phyloP scores from a whole-genome alignment of 2,888 invertebrate genomes.

The Eudemis profundana region DNA sequence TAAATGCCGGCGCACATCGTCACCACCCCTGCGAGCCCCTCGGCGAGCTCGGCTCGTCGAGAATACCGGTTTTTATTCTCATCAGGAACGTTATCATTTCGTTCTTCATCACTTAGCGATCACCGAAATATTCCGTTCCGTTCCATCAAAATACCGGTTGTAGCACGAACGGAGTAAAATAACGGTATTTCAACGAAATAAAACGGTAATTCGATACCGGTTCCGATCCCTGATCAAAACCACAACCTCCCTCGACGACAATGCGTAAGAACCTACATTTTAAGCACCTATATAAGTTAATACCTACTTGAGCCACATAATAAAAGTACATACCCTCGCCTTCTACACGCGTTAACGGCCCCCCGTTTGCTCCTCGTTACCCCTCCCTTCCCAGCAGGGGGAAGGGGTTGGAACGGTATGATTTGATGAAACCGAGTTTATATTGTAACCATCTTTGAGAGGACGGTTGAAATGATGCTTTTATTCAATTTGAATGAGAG shows the following conservation, averaged over 20 bases:
- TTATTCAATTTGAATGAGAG: neutral
- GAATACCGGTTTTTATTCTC: too few relatives aligned
- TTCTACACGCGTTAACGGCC: constrained; percentile 49
- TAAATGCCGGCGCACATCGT: too few relatives aligned
- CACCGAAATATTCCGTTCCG: too few relatives aligned
- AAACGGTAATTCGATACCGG: too few relatives aligned
- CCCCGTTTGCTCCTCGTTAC: constrained; percentile 74
- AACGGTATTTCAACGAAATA: too few relatives aligned
- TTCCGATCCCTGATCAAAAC: too few relatives aligned
- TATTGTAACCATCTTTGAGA: constrained; percentile 8
- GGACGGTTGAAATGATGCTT: neutral
- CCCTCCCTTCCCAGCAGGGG: constrained; percentile 58
- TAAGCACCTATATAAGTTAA: constrained; percentile 34
- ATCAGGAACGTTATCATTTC: too few relatives aligned
- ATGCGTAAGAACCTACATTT: constrained; percentile 23
- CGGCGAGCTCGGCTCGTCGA: too few relatives aligned
- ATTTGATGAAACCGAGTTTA: neutral
- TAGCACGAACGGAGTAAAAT: too few relatives aligned
- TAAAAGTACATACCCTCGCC: constrained; percentile 51
- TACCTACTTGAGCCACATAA: constrained; percentile 43
- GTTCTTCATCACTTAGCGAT: too few relatives aligned
- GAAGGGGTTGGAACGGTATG: constrained; percentile 49
- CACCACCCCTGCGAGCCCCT: too few relatives aligned
- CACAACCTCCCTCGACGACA: neutral
- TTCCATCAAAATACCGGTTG: too few relatives aligned